A percentile compares a stretch with the other conserved stretches of the same genome.
Conservation (phyloP, 2,113 vertebrate genomes). For the Petaurus breviceps region DNA sequence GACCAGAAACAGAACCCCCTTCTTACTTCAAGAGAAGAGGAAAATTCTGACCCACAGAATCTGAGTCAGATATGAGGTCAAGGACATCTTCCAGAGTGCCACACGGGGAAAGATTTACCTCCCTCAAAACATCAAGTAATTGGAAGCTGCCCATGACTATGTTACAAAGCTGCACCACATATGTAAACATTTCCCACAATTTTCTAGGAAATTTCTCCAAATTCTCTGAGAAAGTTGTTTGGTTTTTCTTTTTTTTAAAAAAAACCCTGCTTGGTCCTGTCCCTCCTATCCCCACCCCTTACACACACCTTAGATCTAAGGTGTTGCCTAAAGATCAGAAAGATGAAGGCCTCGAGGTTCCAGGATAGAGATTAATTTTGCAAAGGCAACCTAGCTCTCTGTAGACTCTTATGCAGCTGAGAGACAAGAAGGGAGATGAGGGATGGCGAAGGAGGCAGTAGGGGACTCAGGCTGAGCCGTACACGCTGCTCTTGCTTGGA, state of each 20-base stretch:
- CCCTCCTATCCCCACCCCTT: not conserved
- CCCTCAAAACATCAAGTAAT: not conserved
- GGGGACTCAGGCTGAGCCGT: not conserved
- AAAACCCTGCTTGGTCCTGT: not conserved
- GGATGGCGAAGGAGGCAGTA: slow-evolving; percentile 34
- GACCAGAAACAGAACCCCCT: slow-evolving; percentile 62
- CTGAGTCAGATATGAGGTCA: not conserved
- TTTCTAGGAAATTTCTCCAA: slow-evolving; percentile 3
- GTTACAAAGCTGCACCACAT: not conserved
- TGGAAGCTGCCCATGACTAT: not conserved
- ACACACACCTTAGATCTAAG: not conserved
- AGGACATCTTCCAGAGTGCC: slow-evolving; percentile 45
- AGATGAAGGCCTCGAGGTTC: not conserved
- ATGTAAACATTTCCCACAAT: not conserved
- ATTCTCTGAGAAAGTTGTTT: not conserved
- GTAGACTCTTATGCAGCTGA: slow-evolving; percentile 44
- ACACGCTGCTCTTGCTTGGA: not conserved
- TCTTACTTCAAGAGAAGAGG: slow-evolving; percentile 57
- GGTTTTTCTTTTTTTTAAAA: not conserved
- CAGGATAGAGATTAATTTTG: not conserved
- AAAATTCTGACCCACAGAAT: not conserved
- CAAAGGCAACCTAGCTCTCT: not conserved
- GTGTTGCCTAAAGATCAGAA: not conserved
- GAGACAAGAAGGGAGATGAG: slow-evolving; percentile 28
- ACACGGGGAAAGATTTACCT: not conserved